Conservation (phyloP, 2,797 vertebrate species). For the Lagodon rhomboides region DNA sequence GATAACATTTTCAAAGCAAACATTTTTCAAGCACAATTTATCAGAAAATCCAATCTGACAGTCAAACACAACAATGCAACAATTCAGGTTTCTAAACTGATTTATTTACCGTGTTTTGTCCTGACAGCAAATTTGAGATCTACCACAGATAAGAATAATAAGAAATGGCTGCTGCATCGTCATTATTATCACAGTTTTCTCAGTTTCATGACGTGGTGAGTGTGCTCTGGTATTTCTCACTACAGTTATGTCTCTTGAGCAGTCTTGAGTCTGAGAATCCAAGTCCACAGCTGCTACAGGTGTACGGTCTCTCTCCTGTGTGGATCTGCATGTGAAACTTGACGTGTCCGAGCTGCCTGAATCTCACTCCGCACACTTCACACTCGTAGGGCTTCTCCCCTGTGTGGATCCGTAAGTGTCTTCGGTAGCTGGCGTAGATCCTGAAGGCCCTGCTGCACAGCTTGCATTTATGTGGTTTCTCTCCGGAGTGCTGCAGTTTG, state of each 20-base stretch:
- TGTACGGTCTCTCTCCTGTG: slow-evolving; percentile 76
- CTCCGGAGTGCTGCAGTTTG: slow-evolving; percentile 78
- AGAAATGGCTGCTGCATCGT: not conserved
- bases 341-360: slow-evolving; percentile 81
- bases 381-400: slow-evolving; percentile 85
- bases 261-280: slow-evolving; percentile 82
- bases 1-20: not conserved
- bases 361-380: slow-evolving; percentile 77
- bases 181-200: not conserved
- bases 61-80: too few species aligned
- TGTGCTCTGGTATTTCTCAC: slow-evolving; percentile 15
- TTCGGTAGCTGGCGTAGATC: slow-evolving; percentile 73
- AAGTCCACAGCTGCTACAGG: slow-evolving; percentile 77
- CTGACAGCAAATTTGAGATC: not conserved
- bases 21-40: not conserved
- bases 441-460: slow-evolving; percentile 80
- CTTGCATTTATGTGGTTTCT: slow-evolving; percentile 76
- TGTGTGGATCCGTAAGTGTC: slow-evolving; percentile 81
- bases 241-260: slow-evolving; percentile 81
- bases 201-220: not conserved
- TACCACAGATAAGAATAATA: not conserved
- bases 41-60: not conserved
- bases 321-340: slow-evolving; percentile 84
- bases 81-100: not conserved
- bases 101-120: not conserved